Base-by-base conservation (phyloP, 2,797 vertebrate genomes). In the Loris lydekkerianus region DNA sequence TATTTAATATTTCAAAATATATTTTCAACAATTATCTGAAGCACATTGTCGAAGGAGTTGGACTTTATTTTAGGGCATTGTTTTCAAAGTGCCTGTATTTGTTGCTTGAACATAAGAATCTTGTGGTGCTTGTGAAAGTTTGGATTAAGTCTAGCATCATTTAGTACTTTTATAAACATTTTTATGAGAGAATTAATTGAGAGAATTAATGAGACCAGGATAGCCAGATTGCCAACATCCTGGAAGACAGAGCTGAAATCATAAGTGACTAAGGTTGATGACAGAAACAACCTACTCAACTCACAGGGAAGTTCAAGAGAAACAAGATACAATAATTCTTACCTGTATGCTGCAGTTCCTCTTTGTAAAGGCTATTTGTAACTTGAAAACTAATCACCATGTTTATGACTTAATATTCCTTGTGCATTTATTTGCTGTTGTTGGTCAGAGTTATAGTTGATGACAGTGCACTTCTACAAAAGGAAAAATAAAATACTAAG, bases 401-500 rank as follows among this genome's bases (percentile, higher is more conserved):
- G 72, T 72, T 84, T 29, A 84, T 91, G 77, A 78, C 15, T 73
- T 67, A n/a, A 67, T n/a, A 76, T 67, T 84, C 3, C 10, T 40
- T 27, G 13, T 76, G 63, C n/a, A 72, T 86, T 76, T 88, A 70
- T 92, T 87, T 76, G 43, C 46, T 75, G 25, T 23, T 81, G 10
- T 40, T 75, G n/a, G 21, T 67, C n/a, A 81, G 8, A 86, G 10
- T 49, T 63, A 80, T 10, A 86, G 58, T 25, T 14, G 18, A 80
- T 65, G 34, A 89, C 18, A 63, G 10, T 31, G 15, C 1, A 56
- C 29, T n/a, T 91, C 34, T 63, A 23, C 7, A 37, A 27, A 72
- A 90, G 61, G 46, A 78, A n/a, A 87, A 49, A 91, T 72, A 8
- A 58, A 91, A 78, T 65, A 49, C 25, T 89, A n/a, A 49, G n/a